Conservation (phyloP, 2,888 invertebrate species). For the Sphecodes monilicornis region DNA sequence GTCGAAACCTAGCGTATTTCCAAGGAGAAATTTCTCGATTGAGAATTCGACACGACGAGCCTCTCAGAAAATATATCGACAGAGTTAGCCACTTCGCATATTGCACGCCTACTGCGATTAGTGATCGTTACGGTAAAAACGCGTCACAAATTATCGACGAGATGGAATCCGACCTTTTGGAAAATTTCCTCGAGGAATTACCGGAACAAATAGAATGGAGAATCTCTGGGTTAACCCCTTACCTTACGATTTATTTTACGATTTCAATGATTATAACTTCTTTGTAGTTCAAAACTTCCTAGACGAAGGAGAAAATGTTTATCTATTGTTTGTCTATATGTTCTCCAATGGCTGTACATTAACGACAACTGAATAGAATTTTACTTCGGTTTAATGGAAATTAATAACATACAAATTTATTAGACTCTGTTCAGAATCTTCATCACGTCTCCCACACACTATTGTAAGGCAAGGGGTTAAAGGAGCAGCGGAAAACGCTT, state of each 20-base stretch:
- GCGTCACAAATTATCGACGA: not conserved
- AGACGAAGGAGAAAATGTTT: no score
- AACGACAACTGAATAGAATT: no score
- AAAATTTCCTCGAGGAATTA: constrained; percentile 6
- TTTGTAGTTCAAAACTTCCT: no score
- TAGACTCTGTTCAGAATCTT: no score
- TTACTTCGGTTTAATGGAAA: no score
- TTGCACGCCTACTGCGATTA: not conserved
- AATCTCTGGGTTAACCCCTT: rapidly evolving
- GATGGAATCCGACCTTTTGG: not conserved
- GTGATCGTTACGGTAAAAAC: not conserved
- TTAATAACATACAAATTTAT: no score
- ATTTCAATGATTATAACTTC: no score
- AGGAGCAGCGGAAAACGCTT: not conserved
- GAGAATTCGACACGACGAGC: not conserved
- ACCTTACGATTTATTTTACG: no score
- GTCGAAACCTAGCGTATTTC: not conserved
- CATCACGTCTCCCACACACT: no score
- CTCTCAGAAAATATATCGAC: not conserved
- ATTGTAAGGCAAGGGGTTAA: no score
- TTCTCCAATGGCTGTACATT: no score
- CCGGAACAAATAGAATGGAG: not conserved
- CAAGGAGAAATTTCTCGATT: not conserved
- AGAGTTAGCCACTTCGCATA: not conserved
- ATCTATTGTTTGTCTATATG: no score